These are phyloP conservation scores for Toxonevra muliebris DNA, from an alignment of 2,888 invertebrate genomes.

Conservation along the genomic window DNA sequence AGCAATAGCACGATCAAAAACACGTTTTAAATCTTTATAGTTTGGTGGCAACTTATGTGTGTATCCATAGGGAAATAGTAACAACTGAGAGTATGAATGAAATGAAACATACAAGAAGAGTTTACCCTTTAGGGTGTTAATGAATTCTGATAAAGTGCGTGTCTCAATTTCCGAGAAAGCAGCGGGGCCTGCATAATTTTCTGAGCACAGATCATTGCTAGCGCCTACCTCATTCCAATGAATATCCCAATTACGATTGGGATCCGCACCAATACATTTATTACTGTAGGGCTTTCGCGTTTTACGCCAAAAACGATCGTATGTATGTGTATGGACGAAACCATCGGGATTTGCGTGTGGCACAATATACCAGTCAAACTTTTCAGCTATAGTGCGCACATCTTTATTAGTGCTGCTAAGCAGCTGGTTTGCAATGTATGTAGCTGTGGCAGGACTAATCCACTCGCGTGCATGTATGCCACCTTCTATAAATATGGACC, in stretches of 20 bases:
- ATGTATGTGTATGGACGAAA: conserved; percentile 73
- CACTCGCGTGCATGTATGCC: conserved; percentile 81
- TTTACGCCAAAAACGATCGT: conserved; percentile 73
- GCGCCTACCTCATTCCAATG: conserved; percentile 70
- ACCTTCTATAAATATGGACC: conserved; percentile 71
- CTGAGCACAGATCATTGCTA: conserved; percentile 62
- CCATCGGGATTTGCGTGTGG: conserved; percentile 83
- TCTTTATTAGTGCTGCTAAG: conserved; percentile 68
- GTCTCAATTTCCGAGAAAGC: conserved; percentile 71
- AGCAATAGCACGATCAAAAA: conserved; percentile 49
- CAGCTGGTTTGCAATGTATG: conserved; percentile 72
- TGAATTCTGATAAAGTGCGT: conserved; percentile 68
- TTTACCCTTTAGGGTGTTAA: conserved; percentile 66
- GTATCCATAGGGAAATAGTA: conserved; percentile 78
- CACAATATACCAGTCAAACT: conserved; percentile 78
- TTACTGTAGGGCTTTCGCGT: conserved; percentile 67
- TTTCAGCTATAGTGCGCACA: conserved; percentile 66
- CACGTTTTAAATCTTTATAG: conserved; percentile 66
- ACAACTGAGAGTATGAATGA: conserved; percentile 79
- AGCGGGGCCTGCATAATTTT: conserved; percentile 67
- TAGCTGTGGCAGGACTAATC: conserved; percentile 73
- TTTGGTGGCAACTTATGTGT: conserved; percentile 68
- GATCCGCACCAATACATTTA: conserved; percentile 70
- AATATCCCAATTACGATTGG: conserved; percentile 73
- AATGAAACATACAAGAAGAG: conserved; percentile 75